Conservation (phyloP, 2,113 vertebrate genomes). For the Tragelaphus imberbis region DNA sequence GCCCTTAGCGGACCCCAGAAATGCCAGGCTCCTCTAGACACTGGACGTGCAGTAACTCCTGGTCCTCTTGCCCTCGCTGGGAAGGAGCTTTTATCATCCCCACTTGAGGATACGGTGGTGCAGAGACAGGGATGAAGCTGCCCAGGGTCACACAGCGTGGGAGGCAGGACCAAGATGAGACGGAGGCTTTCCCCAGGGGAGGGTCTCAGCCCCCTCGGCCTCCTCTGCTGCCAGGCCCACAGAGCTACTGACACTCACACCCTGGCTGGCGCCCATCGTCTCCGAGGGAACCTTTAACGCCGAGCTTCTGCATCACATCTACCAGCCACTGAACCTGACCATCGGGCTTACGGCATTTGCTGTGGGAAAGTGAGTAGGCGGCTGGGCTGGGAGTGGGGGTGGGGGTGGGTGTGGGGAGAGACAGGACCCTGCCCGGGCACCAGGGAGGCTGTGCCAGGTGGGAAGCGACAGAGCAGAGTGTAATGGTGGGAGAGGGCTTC, state of each 20-base stretch:
- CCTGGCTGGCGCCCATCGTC: conserved; percentile 84
- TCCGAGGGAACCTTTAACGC: conserved; percentile 83
- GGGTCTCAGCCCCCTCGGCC: not conserved
- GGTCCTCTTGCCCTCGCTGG: not conserved
- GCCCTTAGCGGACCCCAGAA: not conserved
- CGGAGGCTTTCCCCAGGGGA: not conserved
- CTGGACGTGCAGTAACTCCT: rapidly evolving
- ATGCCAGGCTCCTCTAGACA: not conserved
- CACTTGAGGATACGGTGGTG: not conserved
- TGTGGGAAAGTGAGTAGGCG: conserved; percentile 76
- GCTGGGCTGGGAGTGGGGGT: too few species aligned
- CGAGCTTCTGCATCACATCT: conserved; percentile 69
- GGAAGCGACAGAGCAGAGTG: not conserved
- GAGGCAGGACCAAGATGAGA: not conserved
- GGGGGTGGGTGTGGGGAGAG: not conserved
- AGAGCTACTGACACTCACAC: conserved; percentile 77
- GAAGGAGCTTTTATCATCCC: not conserved
- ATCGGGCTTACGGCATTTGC: conserved; percentile 80
- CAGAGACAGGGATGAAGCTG: not conserved
- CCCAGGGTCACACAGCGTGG: rapidly evolving
- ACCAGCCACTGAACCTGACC: conserved; percentile 72
- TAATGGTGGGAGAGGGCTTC: not conserved
- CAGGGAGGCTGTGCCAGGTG: not conserved
- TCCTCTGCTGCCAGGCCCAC: conserved; percentile 44
- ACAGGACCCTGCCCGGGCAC: not conserved